Percentiles rank a stretch among this genome's conserved stretches.
Evolutionary conservation across 2,797 vertebrate genomes (phyloP).

Genomic region (Nasua narica): DNA sequence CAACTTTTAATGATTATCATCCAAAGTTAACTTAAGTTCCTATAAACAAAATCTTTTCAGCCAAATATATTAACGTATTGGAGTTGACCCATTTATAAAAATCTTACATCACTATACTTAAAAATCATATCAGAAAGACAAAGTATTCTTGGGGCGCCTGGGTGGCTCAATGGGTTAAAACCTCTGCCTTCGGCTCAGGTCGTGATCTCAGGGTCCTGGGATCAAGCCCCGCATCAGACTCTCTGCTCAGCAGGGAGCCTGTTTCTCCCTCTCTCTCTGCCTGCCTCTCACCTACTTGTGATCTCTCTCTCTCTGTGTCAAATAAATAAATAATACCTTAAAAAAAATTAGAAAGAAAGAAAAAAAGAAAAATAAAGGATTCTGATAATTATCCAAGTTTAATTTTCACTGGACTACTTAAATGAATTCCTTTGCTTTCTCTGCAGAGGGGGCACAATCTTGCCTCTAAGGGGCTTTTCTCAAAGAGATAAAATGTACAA

Average conservation of each 20-base stretch:
- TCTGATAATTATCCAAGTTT: slow-evolving; percentile 17
- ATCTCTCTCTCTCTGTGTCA: too few relatives aligned
- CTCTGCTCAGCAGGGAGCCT: too few relatives aligned
- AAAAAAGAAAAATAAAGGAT: too few relatives aligned
- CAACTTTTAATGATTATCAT: not conserved
- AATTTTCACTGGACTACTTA: not conserved
- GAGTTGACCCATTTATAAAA: not conserved
- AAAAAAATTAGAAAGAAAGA: too few relatives aligned
- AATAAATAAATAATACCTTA: too few relatives aligned
- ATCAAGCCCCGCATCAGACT: too few relatives aligned
- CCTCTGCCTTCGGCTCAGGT: too few relatives aligned
- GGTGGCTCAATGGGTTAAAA: too few relatives aligned
- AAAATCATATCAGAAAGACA: slow-evolving; percentile 23
- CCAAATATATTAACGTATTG: not conserved
- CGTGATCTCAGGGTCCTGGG: too few relatives aligned
- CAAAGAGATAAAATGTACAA: not conserved
- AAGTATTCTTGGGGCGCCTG: too few relatives aligned
- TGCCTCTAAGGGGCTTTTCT: not conserved
- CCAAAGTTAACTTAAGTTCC: not conserved
- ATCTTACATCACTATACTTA: not conserved
- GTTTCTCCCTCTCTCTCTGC: too few relatives aligned
- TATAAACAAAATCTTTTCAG: not conserved
- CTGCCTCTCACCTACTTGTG: too few relatives aligned
- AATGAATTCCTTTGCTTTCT: not conserved
- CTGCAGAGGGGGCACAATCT: not conserved